Conservation (phyloP, 2,888 invertebrate genomes). For the Parnassius orleans region DNA sequence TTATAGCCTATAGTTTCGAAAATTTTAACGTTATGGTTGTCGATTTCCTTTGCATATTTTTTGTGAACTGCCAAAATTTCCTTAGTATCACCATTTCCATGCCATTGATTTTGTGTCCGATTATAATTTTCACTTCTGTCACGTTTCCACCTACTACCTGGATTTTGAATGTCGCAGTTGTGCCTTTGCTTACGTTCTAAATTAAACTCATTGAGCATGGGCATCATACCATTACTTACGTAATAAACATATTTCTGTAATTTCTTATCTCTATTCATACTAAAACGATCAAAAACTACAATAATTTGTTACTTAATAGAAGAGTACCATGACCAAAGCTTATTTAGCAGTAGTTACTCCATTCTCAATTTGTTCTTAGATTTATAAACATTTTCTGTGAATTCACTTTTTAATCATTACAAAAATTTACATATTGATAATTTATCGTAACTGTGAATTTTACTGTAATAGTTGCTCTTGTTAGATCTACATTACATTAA, state of each 20-base stretch:
- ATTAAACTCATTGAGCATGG: conserved; percentile 1
- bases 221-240: neutral
- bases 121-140: neutral
- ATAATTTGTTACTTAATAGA: neutral
- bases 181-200: neutral
- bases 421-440: neutral
- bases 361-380: neutral
- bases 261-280: neutral
- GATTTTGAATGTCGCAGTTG: neutral
- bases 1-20: too few relatives aligned
- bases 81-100: neutral
- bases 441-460: neutral
- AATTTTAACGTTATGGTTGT: neutral
- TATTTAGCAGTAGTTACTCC: neutral
- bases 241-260: neutral
- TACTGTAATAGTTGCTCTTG: neutral
- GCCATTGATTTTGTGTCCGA: neutral
- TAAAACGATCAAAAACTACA: neutral
- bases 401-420: neutral
- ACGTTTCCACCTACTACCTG: neutral
- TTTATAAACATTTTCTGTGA: neutral
- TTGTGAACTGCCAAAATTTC: neutral
- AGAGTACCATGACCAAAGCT: neutral
- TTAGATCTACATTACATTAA: conserved; percentile 1
- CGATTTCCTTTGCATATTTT: neutral